Conservation (phyloP, 2,797 vertebrate genomes). For the Cynodonichthys magdalenae region DNA sequence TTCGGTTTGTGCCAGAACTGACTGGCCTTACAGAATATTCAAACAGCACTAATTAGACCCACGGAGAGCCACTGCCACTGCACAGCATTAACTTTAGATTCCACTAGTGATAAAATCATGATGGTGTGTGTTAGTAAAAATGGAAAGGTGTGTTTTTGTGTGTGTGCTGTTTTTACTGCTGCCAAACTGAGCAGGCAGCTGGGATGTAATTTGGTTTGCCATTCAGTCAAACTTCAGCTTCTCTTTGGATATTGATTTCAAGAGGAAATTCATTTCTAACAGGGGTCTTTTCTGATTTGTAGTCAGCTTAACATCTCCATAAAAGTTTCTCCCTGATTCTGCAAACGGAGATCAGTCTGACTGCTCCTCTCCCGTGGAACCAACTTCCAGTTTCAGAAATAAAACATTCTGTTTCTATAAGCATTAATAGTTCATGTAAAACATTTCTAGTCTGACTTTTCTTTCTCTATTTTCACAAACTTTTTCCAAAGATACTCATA, state of each 20-base stretch:
- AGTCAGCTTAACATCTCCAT: too few relatives aligned
- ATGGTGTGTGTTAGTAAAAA: background rate
- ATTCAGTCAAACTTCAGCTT: background rate
- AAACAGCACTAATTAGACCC: slow-evolving; percentile 62
- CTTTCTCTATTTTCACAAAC: background rate
- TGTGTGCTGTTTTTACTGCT: background rate
- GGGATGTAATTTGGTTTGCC: slow-evolving; percentile 7
- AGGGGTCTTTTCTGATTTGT: too few relatives aligned
- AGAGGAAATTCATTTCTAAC: too few relatives aligned
- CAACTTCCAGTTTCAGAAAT: too few relatives aligned
- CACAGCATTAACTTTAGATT: slow-evolving; percentile 3
- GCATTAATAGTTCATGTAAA: too few relatives aligned
- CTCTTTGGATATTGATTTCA: background rate
- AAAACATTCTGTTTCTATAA: too few relatives aligned
- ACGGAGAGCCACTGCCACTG: slow-evolving; percentile 44
- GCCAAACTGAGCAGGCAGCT: slow-evolving; percentile 20
- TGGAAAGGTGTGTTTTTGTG: slow-evolving; percentile 5
- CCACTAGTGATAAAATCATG: background rate
- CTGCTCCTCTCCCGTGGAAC: too few relatives aligned
- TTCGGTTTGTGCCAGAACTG: slow-evolving; percentile 22
- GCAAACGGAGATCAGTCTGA: too few relatives aligned
- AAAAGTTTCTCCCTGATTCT: too few relatives aligned
- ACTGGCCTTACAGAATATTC: slow-evolving; percentile 37
- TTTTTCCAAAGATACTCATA: background rate
- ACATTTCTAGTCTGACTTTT: background rate